phyloP scores from a whole-genome alignment of 2,797 vertebrate genomes.

The Pseudomugil tenellus region DNA sequence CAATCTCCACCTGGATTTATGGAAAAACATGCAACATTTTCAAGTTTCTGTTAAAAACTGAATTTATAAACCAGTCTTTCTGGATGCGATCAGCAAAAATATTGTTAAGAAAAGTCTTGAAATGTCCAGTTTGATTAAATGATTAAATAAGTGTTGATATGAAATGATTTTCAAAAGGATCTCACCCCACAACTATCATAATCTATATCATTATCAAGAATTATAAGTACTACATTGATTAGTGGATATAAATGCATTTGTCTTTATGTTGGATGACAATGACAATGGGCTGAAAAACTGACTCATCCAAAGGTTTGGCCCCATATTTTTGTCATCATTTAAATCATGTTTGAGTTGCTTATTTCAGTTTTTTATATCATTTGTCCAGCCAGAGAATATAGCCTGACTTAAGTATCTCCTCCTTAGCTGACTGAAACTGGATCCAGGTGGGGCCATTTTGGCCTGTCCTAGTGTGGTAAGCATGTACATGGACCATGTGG shows the following conservation, averaged over 20 bases:
- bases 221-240: too few species aligned
- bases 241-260: too few species aligned
- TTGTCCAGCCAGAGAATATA: too few species aligned
- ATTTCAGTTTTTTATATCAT: too few species aligned
- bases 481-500: too few species aligned
- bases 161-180: too few species aligned
- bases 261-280: background rate
- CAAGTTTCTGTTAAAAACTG: background rate
- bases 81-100: background rate
- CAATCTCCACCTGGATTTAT: slow-evolving; percentile 68
- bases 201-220: too few species aligned
- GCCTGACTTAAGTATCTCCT: background rate
- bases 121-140: background rate
- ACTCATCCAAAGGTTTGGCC: too few species aligned
- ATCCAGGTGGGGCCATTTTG: background rate
- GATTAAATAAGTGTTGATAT: background rate
- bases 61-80: background rate
- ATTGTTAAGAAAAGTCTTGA: background rate
- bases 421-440: background rate
- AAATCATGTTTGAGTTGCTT: too few species aligned
- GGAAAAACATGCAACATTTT: slow-evolving; percentile 12
- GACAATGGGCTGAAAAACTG: background rate
- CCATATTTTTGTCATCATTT: too few species aligned
- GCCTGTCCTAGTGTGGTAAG: background rate
- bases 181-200: too few species aligned